Evolutionary conservation across 1,140 invertebrate species (phyloP), one percentile per base, ranked within the genome.

Genomic region (Microvelia longipes): DNA sequence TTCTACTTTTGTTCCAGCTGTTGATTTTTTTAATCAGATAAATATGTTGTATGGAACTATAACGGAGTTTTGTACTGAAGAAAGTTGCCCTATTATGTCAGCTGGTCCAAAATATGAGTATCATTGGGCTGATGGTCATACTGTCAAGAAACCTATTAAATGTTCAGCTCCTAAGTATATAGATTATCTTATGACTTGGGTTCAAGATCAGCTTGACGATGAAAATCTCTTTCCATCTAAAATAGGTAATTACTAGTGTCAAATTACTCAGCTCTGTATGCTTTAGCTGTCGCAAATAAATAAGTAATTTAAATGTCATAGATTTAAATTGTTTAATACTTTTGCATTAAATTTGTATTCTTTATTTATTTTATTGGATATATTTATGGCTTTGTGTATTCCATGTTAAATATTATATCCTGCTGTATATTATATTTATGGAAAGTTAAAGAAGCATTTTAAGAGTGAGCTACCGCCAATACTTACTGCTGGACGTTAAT

Each of bases 1-100:
- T n/a, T n/a, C n/a, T n/a, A n/a, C n/a, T n/a, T 74, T 74, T 74
- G 77, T 85, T 84, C 68, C 80, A 98, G 96, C 96, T 79, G 96
- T 98, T 66, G 96, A 98, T 82, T 98, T 98, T 78, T 98, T 98
- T 81, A 98, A 98, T 81, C 96, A 99, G 87, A 98, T 99, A 75
- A 98, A 98, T 80, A 99, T 99, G 97, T 82, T 99, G 64, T 99
- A 98, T 78, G 98, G 98, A 2, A 99, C 96, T 14, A 97, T 99
- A 76, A 98, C 96, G 28, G 98, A 99, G 80, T 98, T 98, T 82
- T 99, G 98, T 80, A 97, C 95, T 0, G 94, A 98, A 80, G 93
- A 98, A 74, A 94, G 90, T 73, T 99, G 98, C 83, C 88, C 94
- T 19, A 94, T 98, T 70, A 99, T 99, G 98, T 92, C 91, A 28